These are phyloP conservation scores for Muntiacus muntjak DNA, from an alignment of 2,113 vertebrate genomes.

Conservation along the genomic window DNA sequence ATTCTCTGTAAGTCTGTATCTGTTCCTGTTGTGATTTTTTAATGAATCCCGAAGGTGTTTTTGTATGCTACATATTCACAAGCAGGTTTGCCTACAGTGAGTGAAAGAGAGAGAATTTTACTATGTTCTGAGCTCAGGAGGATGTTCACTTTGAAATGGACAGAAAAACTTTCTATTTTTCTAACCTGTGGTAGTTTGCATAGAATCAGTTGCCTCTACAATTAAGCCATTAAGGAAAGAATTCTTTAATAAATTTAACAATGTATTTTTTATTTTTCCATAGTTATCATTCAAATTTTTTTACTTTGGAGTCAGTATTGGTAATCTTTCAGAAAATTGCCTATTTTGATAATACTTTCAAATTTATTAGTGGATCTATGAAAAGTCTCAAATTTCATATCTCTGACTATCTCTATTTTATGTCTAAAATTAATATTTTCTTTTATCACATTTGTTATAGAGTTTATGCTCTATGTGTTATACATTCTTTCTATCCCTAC, in stretches of 20 bases:
- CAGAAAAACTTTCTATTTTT: not conserved
- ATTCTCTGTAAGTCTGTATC: not conserved
- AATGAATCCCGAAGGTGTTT: not conserved
- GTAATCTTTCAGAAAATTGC: not conserved
- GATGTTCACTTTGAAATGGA: not conserved
- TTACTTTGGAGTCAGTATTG: not conserved
- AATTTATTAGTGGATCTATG: not conserved
- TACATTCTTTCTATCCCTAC: accelerated
- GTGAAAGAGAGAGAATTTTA: not conserved
- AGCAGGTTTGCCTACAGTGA: not conserved
- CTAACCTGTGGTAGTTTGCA: not conserved
- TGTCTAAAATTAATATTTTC: not conserved
- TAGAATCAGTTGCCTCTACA: not conserved
- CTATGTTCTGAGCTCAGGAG: not conserved
- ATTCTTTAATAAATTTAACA: not conserved
- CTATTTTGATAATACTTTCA: not conserved
- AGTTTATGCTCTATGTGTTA: not conserved
- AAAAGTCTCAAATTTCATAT: not conserved
- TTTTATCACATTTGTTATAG: not conserved
- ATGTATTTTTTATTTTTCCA: not conserved
- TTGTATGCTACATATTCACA: not conserved
- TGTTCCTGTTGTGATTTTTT: not conserved
- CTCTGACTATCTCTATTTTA: not conserved
- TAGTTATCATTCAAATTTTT: not conserved
- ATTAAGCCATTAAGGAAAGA: not conserved